Evolutionary conservation across 2,113 vertebrate genomes (phyloP).

Genomic region (Elaphurus davidianus): DNA sequence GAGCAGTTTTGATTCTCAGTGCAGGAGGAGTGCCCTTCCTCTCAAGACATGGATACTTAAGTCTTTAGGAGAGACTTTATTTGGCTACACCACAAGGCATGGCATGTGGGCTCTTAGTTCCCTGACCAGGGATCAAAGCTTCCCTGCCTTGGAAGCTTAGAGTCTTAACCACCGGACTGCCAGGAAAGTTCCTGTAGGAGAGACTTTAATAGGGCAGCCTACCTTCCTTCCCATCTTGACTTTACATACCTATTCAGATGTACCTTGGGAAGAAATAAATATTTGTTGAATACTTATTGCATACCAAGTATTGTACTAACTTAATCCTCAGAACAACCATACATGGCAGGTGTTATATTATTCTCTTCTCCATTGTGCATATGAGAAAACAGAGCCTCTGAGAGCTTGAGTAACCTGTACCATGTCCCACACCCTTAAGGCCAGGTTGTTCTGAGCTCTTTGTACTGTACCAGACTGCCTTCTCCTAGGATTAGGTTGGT

Average conservation of each 20-base stretch:
- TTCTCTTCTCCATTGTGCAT: conserved; percentile 2
- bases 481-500: background rate
- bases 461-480: background rate
- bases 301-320: background rate
- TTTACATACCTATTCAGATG: background rate
- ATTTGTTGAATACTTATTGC: background rate
- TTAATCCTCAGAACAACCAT: conserved; percentile 14
- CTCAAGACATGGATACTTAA: background rate
- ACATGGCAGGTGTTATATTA: background rate
- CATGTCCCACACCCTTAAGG: background rate
- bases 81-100: background rate
- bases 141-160: background rate
- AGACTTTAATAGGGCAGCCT: background rate
- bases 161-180: background rate
- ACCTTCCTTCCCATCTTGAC: background rate
- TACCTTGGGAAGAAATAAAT: conserved; percentile 14
- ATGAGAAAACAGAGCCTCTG: conserved; percentile 4
- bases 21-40: background rate
- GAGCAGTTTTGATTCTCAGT: background rate
- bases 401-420: background rate
- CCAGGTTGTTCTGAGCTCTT: background rate
- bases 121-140: background rate
- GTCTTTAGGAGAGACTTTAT: background rate
- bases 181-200: background rate
- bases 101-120: background rate